Conservation (phyloP, 2,797 vertebrate species). For the Podarcis siculus region DNA sequence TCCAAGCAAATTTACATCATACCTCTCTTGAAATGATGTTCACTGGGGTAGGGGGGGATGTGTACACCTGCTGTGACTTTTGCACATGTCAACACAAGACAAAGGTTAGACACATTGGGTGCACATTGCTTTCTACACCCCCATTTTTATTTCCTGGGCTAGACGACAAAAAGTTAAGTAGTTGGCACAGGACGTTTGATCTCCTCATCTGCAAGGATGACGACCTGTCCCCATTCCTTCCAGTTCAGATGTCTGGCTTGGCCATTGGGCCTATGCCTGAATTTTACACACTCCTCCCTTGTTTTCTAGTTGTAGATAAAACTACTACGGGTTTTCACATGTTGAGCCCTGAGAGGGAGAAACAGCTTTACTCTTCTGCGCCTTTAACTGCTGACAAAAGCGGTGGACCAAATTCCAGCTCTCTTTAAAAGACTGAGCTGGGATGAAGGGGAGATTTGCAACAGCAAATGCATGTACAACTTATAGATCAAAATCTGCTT, state of each 20-base stretch:
- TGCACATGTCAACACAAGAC: neutral
- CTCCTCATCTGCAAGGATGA: neutral
- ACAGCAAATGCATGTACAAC: accelerated
- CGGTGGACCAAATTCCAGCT: neutral
- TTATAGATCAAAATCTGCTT: neutral
- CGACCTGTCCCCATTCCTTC: neutral
- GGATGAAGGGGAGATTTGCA: neutral
- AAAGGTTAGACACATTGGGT: neutral
- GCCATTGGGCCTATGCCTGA: neutral
- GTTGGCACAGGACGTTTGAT: neutral
- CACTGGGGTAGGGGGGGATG: neutral
- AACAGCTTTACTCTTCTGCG: neutral
- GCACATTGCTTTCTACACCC: neutral
- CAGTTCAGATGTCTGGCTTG: neutral
- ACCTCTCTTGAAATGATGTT: neutral
- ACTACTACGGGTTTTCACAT: neutral
- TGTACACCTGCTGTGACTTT: neutral
- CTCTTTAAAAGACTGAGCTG: neutral
- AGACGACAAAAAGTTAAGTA: neutral
- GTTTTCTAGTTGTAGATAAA: neutral
- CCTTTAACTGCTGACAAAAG: neutral
- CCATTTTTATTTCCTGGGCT: neutral
- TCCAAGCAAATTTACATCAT: neutral
- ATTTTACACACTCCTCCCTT: neutral
- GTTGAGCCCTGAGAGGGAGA: no score